Base-by-base conservation (phyloP, 2,888 invertebrate genomes). In the Brachypterus glaber region DNA sequence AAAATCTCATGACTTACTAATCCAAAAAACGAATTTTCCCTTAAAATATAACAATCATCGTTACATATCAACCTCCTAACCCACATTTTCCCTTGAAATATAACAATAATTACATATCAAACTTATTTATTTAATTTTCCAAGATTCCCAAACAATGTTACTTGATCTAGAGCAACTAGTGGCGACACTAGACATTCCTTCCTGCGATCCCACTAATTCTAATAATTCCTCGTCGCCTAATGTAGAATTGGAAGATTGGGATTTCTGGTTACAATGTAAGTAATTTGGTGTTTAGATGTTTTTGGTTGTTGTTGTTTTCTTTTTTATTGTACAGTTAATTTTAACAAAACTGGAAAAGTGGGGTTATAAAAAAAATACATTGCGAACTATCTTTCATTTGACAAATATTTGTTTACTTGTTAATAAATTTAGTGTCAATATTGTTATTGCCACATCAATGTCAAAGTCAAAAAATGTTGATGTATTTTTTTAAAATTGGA, bases 121-220 rank as follows among this genome's bases (percentile, higher is more conserved):
- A 33, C 12, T 13, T 18, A 26, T 37, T n/a, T 36, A 14, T 14
- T 3, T 15, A 30, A 37, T 15, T 25, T 27, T 38, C n/a, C 3
- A 44, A 63, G 62, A 56, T 61, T 67, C 68, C 59, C 69, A 59
- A 45, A 70, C 69, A 51, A 66, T 68, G 63, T 64, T 72, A 60
- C 64, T 72, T 66, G 72, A 72, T 53, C 62, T 72, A 62, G 70
- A 72, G 60, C 70, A 71, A 61, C 64, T 72, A 61, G 67, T 68
- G 45, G 57, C 56, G 24, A 58, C 62, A 37, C 48, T 63, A 51
- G 61, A 63, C 44, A 54, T 60, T 37, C 52, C 54, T 33, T 48
- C 43, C 35, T 46, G 40, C 37, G 46, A 39, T 31, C 40, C 26
- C 26, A 35, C 41, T 13, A 41, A 29, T 24, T 34, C 39, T 15